Evolutionary conservation across 2,888 invertebrate species (phyloP).

Genomic region (Portevinia maculata): DNA sequence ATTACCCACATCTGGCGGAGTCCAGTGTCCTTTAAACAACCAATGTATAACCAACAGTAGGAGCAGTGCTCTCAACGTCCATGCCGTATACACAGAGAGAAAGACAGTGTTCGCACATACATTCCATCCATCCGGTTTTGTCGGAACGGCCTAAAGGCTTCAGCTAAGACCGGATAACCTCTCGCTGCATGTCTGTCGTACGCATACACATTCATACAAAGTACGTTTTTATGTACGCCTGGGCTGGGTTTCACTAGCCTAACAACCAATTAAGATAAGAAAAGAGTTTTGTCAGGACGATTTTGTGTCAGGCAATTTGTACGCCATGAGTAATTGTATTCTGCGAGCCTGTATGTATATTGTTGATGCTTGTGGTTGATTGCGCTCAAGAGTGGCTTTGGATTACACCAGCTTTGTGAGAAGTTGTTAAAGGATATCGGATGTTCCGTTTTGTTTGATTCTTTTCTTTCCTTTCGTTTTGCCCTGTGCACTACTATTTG

Average conservation of each 20-base stretch:
- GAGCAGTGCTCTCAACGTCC: constrained; percentile 11
- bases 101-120: constrained; percentile 15
- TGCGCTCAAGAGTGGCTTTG: constrained; percentile 70
- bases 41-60: background rate
- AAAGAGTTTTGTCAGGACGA: constrained; percentile 73
- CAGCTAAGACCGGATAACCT: constrained; percentile 68
- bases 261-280: constrained; percentile 74
- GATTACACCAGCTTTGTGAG: constrained; percentile 73
- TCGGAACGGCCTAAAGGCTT: constrained; percentile 60
- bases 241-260: constrained; percentile 36
- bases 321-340: constrained; percentile 67
- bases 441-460: constrained; percentile 48
- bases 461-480: constrained; percentile 16
- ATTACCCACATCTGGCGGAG: constrained; percentile 48
- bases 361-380: constrained; percentile 62
- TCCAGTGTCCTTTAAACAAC: constrained; percentile 59
- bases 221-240: background rate
- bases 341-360: constrained; percentile 7
- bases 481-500: constrained; percentile 25
- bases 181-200: constrained; percentile 40
- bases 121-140: constrained; percentile 58
- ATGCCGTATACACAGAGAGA: constrained; percentile 3
- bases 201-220: background rate
- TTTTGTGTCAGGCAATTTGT: constrained; percentile 74
- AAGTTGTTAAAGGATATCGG: constrained; percentile 73